Evolutionary conservation across 2,113 vertebrate species (phyloP).

Genomic region (Chlorodrepanis virens): DNA sequence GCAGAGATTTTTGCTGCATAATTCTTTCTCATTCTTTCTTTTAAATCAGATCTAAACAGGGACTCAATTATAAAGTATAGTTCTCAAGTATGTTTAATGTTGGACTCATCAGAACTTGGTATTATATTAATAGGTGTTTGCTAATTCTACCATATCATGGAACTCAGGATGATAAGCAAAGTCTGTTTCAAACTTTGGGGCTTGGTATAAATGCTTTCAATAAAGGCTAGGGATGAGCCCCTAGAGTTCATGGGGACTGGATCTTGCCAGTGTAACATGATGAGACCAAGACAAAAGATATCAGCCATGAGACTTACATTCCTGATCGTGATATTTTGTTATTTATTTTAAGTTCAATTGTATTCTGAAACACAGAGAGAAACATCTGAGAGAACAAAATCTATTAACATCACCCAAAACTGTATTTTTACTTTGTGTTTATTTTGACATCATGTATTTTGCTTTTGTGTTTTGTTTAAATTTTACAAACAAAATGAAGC

Average conservation of each 20-base stretch:
- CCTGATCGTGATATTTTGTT: not conserved
- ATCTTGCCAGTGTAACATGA: not conserved
- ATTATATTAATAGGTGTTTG: not conserved
- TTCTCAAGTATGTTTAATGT: not conserved
- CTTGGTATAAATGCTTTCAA: not conserved
- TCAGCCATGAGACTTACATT: not conserved
- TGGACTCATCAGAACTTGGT: not conserved
- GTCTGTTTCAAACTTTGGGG: not conserved
- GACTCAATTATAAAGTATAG: not conserved
- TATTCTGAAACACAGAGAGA: not conserved
- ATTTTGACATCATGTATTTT: not conserved
- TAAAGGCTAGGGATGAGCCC: not conserved
- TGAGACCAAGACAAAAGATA: not conserved
- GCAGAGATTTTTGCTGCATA: not conserved
- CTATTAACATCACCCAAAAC: not conserved
- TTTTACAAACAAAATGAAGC: not conserved
- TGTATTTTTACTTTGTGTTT: not conserved
- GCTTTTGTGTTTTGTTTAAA: not conserved
- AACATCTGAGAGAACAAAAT: not conserved
- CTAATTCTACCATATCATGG: not conserved
- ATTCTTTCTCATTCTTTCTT: not conserved
- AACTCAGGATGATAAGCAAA: not conserved
- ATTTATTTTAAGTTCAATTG: not conserved
- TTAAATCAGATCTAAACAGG: not conserved
- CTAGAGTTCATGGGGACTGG: not conserved